A percentile compares a stretch with the other conserved stretches of the same genome.
phyloP scores from a whole-genome alignment of 1,140 invertebrate species.

The Linepithema humile region DNA sequence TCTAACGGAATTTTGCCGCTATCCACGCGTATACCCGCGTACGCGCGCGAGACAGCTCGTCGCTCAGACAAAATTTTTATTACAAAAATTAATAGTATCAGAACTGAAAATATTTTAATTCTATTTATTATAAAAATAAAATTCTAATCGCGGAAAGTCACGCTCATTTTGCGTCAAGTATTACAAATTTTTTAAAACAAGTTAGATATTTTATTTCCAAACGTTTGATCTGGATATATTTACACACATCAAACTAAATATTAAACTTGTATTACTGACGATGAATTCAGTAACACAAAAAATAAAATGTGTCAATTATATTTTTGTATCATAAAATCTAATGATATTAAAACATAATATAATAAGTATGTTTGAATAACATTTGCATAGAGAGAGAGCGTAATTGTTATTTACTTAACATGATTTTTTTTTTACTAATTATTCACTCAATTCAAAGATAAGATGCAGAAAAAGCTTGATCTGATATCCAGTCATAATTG shows the following conservation, averaged over 20 bases:
- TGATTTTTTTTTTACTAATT: background rate
- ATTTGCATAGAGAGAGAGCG: too few relatives aligned
- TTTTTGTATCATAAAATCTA: too few relatives aligned
- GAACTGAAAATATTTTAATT: too few relatives aligned
- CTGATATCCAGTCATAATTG: slow-evolving; percentile 13
- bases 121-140: slow-evolving; percentile 8
- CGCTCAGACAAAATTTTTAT: background rate
- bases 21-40: background rate
- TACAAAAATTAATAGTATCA: too few relatives aligned
- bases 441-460: background rate
- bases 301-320: too few relatives aligned
- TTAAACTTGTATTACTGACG: too few relatives aligned
- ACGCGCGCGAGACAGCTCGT: background rate
- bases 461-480: background rate
- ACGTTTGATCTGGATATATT: background rate
- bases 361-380: too few relatives aligned
- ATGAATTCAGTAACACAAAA: too few relatives aligned
- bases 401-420: background rate
- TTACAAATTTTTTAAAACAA: too few relatives aligned
- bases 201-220: background rate
- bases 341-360: too few relatives aligned
- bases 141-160: background rate
- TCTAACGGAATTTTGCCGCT: slow-evolving; percentile 63
- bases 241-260: too few relatives aligned
- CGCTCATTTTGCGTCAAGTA: background rate